Conservation (phyloP, 2,797 vertebrate genomes). For the Catostomus latipinnis region DNA sequence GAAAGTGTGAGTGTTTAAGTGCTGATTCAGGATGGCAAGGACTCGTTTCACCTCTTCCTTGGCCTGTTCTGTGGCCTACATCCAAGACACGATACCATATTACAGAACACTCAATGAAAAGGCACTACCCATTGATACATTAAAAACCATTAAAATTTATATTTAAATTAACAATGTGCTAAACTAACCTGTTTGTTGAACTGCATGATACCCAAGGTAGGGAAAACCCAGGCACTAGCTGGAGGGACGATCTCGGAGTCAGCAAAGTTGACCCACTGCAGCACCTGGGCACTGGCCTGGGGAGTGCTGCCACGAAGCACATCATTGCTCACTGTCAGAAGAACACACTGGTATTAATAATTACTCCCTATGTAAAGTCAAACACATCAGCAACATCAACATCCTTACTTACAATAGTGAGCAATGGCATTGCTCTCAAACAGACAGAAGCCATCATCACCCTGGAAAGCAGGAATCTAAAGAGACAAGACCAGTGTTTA, state of each 20-base stretch:
- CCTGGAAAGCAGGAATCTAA: conserved; percentile 93
- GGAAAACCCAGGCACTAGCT: conserved; percentile 95
- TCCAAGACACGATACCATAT: not conserved
- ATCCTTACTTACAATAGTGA: conserved; percentile 85
- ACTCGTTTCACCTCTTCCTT: conserved; percentile 89
- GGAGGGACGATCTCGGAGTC: conserved; percentile 94
- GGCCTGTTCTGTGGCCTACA: conserved; percentile 89
- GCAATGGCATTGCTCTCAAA: conserved; percentile 98
- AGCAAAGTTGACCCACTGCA: conserved; percentile 97
- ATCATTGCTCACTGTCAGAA: conserved; percentile 86
- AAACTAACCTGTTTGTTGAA: conserved; percentile 92
- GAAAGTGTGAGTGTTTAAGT: conserved; percentile 88
- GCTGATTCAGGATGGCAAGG: conserved; percentile 83
- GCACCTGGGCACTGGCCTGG: conserved; percentile 83
- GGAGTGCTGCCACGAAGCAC: conserved; percentile 84
- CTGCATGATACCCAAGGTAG: conserved; percentile 95
- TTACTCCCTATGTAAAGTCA: too few species aligned
- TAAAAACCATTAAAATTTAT: too few species aligned
- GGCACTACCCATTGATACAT: not conserved
- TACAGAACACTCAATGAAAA: too few species aligned
- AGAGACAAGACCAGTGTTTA: not conserved
- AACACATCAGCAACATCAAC: not conserved
- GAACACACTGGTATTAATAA: not conserved
- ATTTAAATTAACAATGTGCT: too few species aligned
- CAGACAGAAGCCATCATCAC: conserved; percentile 93